Conservation (phyloP, 1,140 invertebrate genomes). For the Zaprionus nigranus region DNA sequence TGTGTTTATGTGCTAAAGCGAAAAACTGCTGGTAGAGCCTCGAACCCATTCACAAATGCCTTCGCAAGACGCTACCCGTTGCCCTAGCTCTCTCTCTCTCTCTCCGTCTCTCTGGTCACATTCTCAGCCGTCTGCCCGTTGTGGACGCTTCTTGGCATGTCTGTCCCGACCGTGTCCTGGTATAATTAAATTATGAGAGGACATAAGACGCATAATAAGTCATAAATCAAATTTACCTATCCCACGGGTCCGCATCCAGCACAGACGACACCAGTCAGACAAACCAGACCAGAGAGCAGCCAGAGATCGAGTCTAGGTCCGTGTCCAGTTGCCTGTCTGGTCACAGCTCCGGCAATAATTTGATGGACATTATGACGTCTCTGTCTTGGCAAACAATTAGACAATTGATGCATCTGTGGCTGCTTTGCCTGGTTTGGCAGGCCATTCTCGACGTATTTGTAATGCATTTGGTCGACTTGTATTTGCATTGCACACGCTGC, state of each 20-base stretch:
- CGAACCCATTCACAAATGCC: background rate
- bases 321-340: background rate
- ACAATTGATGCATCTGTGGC: slow-evolving; percentile 78
- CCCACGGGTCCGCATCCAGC: slow-evolving; percentile 62
- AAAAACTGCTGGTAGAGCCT: slow-evolving; percentile 50
- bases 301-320: slow-evolving; percentile 5
- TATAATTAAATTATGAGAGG: slow-evolving; percentile 84
- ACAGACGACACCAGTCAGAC: slow-evolving; percentile 7
- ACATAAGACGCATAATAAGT: slow-evolving; percentile 84
- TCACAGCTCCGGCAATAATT: slow-evolving; percentile 30
- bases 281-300: slow-evolving; percentile 20
- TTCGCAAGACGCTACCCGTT: background rate
- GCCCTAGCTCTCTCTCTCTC: background rate
- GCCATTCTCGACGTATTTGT: slow-evolving; percentile 42
- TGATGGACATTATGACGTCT: slow-evolving; percentile 79
- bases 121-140: slow-evolving; percentile 23
- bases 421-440: slow-evolving; percentile 29
- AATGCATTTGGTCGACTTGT: slow-evolving; percentile 48
- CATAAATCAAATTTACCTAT: slow-evolving; percentile 84
- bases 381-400: slow-evolving; percentile 81
- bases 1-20: slow-evolving; percentile 26
- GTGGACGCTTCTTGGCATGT: slow-evolving; percentile 18
- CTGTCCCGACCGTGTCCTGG: slow-evolving; percentile 61
- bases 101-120: background rate
- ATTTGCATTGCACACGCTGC: slow-evolving; percentile 50